A percentile compares a stretch with the other conserved stretches of the same genome.
Evolutionary conservation across 1,140 invertebrate genomes (phyloP).

Genomic region (Bombus impatiens): DNA sequence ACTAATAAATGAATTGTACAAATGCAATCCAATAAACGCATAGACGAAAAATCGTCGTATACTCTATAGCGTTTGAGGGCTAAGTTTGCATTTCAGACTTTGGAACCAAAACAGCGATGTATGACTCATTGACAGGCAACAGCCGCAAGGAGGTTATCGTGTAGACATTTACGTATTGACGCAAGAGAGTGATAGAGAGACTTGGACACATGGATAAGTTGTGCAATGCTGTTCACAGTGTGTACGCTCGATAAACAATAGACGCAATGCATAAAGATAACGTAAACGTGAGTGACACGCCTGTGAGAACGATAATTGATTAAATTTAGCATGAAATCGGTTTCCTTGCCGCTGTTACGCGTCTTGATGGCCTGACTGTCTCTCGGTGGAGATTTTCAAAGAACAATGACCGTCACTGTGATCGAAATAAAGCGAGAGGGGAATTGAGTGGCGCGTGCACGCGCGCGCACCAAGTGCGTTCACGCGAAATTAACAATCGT

Average conservation of each 20-base stretch:
- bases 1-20: too few species aligned
- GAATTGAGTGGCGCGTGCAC: neutral
- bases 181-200: neutral
- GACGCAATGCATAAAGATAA: neutral
- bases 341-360: neutral
- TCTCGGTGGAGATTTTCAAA: neutral
- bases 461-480: neutral
- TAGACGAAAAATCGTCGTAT: too few species aligned
- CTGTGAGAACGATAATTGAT: constrained; percentile 32
- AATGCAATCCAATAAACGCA: too few species aligned
- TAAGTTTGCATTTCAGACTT: neutral
- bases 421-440: constrained; percentile 1
- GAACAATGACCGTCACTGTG: constrained; percentile 21
- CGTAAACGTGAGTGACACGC: neutral
- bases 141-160: neutral
- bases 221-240: too few species aligned
- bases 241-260: neutral
- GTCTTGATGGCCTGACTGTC: neutral
- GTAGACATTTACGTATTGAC: neutral
- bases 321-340: constrained; percentile 31
- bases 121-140: neutral
- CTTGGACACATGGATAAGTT: neutral
- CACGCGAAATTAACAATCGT: constrained; percentile 14
- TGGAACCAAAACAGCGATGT: neutral
- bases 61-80: too few species aligned